Evolutionary conservation across 1,140 invertebrate species (phyloP), one percentile per base, ranked within the genome.

Genomic region (Brachionus rubens): DNA sequence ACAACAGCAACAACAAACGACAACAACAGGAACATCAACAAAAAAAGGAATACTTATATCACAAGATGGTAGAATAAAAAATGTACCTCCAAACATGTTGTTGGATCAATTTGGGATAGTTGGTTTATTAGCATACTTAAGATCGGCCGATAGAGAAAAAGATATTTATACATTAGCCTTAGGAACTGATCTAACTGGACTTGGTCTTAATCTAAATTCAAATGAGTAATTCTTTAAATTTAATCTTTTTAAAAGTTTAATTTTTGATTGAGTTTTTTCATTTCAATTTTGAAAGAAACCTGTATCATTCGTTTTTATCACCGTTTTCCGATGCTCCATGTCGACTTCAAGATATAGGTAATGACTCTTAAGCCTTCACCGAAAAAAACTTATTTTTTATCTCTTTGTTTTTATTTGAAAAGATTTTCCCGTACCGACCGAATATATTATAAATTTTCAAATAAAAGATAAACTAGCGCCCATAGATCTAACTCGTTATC

Each of bases 71-170:
- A 24, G 68, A 36, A 72, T 72, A 36, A 72, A 72, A 54, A 72
- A 72, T 41, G 68, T 72, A 21, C 68, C 68, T 21, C 68, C 68
- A 16, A 72, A 72, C 26, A 72, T 72, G 68, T 10, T 72, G 10
- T 33, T 72, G 16, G 97, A 99, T 87, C 96, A 99, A 87, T 99
- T 97, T 86, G 96, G 96, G 78, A 98, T 99, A 87, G 94, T 98
- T 77, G 96, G 96, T 36, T 87, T 99, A 68, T 86, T 99, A 82
- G 95, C 95, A 72, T 98, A 98, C 85, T 96, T 99, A 78, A 88
- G 94, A 83, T 93, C 94, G 77, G 93, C 95, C 50, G 96, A 99
- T 87, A 93, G 92, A 21, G 93, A 98, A 87, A 93, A 91, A 26
- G 95, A 95, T 85, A 86, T 98, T 78, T 93, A 97, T 67, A 93